phyloP scores from a whole-genome alignment of 2,888 invertebrate species.

The Minunthozetes semirufus region DNA sequence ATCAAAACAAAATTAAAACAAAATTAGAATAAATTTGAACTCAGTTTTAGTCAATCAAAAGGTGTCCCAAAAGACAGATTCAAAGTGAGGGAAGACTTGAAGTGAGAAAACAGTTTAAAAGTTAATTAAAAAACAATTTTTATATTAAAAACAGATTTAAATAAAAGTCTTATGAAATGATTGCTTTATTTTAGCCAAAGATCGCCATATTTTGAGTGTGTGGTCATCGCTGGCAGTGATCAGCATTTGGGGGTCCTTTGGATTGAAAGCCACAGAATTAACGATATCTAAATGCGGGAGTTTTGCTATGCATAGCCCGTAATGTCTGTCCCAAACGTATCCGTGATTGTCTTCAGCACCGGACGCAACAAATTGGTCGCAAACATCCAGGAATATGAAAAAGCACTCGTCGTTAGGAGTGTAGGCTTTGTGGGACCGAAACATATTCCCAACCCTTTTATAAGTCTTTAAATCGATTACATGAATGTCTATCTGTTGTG shows the following conservation, averaged over 20 bases:
- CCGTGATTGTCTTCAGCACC: slow-evolving; percentile 76
- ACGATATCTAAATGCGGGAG: slow-evolving; percentile 72
- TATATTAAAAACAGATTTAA: not conserved
- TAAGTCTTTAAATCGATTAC: slow-evolving; percentile 72
- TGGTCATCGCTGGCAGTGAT: slow-evolving; percentile 75
- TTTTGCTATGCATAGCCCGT: slow-evolving; percentile 66
- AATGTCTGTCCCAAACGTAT: slow-evolving; percentile 77
- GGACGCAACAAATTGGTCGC: slow-evolving; percentile 72
- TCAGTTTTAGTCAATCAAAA: no score
- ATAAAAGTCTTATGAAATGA: not conserved
- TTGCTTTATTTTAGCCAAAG: slow-evolving; percentile 40
- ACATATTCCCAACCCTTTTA: slow-evolving; percentile 66
- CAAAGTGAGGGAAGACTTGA: no score
- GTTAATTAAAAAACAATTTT: not conserved
- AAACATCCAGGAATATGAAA: slow-evolving; percentile 76
- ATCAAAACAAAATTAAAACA: not conserved
- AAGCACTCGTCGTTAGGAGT: slow-evolving; percentile 77
- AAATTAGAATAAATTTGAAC: not conserved
- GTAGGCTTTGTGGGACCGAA: slow-evolving; percentile 70
- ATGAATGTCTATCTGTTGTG: slow-evolving; percentile 77
- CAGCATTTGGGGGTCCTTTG: slow-evolving; percentile 68
- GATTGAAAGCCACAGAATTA: slow-evolving; percentile 77
- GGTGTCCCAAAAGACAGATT: no score
- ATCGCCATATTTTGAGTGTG: slow-evolving; percentile 60
- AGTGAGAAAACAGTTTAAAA: no score